phyloP scores from a whole-genome alignment of 2,888 invertebrate species.

The Tenthredo mesomela region DNA sequence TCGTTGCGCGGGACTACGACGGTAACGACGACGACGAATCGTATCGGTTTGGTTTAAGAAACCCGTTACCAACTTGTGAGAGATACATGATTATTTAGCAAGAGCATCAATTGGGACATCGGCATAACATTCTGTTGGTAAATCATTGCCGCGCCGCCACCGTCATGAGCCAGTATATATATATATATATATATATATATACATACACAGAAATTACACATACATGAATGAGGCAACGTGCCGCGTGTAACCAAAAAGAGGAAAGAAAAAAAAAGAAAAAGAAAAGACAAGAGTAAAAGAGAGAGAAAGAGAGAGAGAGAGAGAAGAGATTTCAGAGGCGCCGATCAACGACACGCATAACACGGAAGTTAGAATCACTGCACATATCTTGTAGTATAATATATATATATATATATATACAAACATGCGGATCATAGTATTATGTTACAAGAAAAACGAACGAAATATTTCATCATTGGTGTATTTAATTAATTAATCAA shows the following conservation, averaged over 20 bases:
- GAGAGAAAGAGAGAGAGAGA: background rate
- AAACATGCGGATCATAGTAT: background rate
- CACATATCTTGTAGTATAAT: background rate
- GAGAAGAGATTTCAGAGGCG: conserved; percentile 52
- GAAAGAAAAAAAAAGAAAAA: conserved; percentile 57
- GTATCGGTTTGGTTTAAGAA: background rate
- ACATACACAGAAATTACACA: conserved; percentile 7
- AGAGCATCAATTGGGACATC: conserved; percentile 73
- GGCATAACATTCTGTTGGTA: conserved; percentile 68
- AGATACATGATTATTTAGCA: conserved; percentile 66
- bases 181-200: background rate
- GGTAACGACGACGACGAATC: background rate
- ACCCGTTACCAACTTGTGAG: conserved; percentile 48
- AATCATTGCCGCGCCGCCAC: conserved; percentile 63
- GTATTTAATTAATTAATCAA: background rate
- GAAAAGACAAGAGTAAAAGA: conserved; percentile 12
- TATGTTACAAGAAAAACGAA: background rate
- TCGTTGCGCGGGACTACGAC: background rate
- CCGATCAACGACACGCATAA: conserved; percentile 58
- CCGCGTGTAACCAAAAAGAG: conserved; percentile 62
- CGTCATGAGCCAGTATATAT: background rate
- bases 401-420: background rate
- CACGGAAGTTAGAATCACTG: conserved; percentile 5
- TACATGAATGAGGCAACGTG: conserved; percentile 47
- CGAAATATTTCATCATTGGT: background rate